Conservation (phyloP, 2,797 vertebrate species). For the Phalloptychus januarius region DNA sequence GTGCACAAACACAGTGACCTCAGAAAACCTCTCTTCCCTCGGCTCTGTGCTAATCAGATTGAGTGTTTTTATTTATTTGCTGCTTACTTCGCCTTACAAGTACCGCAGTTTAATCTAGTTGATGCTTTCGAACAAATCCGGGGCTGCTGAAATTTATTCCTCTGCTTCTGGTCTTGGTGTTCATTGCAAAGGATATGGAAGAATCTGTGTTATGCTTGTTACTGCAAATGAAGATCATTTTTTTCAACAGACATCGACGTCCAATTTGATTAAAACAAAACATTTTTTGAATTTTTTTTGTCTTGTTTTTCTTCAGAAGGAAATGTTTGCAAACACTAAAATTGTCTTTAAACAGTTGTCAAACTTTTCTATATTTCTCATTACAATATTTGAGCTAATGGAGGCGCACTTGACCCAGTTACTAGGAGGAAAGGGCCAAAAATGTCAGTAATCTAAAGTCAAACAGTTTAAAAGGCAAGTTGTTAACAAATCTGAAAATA, state of each 20-base stretch:
- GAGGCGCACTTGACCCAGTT: not conserved
- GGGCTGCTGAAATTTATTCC: not conserved
- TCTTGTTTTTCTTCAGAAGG: not conserved
- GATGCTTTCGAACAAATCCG: not conserved
- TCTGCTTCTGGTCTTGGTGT: not conserved
- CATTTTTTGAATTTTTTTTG: not conserved
- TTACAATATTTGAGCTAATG: not conserved
- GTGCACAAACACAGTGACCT: slow-evolving; percentile 10
- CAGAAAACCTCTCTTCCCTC: slow-evolving; percentile 11
- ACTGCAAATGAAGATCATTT: not conserved
- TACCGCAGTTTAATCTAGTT: not conserved
- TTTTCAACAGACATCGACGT: not conserved
- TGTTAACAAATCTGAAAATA: not conserved
- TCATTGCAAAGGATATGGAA: not conserved
- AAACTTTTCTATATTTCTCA: not conserved
- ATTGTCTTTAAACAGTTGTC: not conserved
- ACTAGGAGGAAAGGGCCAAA: not conserved
- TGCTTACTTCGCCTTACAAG: not conserved
- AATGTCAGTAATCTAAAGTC: not conserved
- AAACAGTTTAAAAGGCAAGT: not conserved
- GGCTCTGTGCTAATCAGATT: slow-evolving; percentile 13
- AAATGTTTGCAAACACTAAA: not conserved
- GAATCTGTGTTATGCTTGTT: not conserved
- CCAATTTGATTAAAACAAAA: not conserved
- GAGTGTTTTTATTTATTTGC: slow-evolving; percentile 10